Percentiles rank a stretch among this genome's conserved stretches.
Conservation (phyloP, 2,113 vertebrate species). For the Paralichthys olivaceus region DNA sequence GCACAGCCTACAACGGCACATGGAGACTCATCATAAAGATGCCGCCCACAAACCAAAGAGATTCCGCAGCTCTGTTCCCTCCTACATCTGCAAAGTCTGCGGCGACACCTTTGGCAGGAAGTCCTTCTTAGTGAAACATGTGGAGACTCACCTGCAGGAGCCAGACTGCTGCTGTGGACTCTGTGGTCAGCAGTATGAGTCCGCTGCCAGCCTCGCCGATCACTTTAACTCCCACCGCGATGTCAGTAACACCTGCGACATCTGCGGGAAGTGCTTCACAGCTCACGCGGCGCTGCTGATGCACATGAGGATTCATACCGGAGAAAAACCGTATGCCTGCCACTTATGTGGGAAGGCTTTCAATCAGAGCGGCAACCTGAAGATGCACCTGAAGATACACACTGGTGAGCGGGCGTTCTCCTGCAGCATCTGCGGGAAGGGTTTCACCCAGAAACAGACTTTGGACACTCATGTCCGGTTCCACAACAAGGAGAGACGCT, state of each 20-base stretch:
- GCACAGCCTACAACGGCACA: conserved; percentile 46
- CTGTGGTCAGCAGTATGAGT: conserved; percentile 65
- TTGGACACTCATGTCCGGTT: conserved; percentile 83
- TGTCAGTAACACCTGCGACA: conserved; percentile 54
- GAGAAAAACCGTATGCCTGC: conserved; percentile 67
- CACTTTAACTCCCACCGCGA: conserved; percentile 56
- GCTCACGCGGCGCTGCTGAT: conserved; percentile 72
- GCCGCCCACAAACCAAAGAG: not conserved
- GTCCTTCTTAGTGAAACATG: conserved; percentile 44
- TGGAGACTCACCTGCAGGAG: conserved; percentile 51
- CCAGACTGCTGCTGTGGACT: conserved; percentile 48
- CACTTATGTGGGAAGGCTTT: conserved; percentile 83
- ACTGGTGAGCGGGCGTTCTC: conserved; percentile 78
- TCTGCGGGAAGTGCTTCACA: conserved; percentile 75
- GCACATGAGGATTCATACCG: conserved; percentile 68
- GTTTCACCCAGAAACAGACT: conserved; percentile 68
- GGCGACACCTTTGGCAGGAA: conserved; percentile 37
- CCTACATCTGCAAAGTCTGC: conserved; percentile 55
- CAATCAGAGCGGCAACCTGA: conserved; percentile 82
- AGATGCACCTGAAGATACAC: conserved; percentile 85
- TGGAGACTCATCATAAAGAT: conserved; percentile 15
- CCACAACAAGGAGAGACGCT: conserved; percentile 76
- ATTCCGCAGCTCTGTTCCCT: not conserved
- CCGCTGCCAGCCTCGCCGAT: conserved; percentile 14
- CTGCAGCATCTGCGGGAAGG: conserved; percentile 78